Evolutionary conservation across 2,888 invertebrate genomes (phyloP).

Genomic region (Acleris holmiana): DNA sequence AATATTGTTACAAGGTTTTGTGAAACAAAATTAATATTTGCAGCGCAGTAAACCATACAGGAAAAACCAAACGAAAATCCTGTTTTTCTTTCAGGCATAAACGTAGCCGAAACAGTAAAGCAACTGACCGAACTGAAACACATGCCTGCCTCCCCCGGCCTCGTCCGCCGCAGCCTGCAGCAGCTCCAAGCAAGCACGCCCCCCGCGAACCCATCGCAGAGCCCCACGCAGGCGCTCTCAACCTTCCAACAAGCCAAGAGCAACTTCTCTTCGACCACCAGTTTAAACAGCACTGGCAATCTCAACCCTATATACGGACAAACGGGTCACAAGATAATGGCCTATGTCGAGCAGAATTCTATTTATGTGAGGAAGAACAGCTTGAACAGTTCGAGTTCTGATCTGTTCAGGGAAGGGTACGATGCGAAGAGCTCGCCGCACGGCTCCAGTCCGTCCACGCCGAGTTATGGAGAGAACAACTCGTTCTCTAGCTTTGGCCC

Average conservation of each 20-base stretch:
- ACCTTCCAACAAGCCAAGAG: constrained; percentile 77
- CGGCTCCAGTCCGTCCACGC: constrained; percentile 74
- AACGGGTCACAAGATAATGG: constrained; percentile 72
- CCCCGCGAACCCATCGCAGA: constrained; percentile 40
- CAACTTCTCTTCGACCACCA: constrained; percentile 66
- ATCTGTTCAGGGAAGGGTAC: constrained; percentile 60
- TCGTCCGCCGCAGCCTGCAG: constrained; percentile 83
- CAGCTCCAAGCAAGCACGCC: constrained; percentile 47
- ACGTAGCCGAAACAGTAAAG: constrained; percentile 94
- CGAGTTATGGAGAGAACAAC: constrained; percentile 68
- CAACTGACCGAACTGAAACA: constrained; percentile 93
- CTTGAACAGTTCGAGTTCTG: constrained; percentile 67
- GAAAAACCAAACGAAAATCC: too few relatives aligned
- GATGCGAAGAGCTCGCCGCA: constrained; percentile 64
- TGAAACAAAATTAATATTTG: too few relatives aligned
- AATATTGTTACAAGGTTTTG: too few relatives aligned
- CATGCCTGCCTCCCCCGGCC: constrained; percentile 93
- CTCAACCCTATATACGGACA: constrained; percentile 80
- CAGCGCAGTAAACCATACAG: too few relatives aligned
- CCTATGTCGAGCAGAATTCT: constrained; percentile 67
- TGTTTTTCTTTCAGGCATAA: constrained; percentile 68
- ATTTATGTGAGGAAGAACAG: constrained; percentile 78
- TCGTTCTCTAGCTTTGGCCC: constrained; percentile 78
- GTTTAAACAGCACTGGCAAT: constrained; percentile 70
- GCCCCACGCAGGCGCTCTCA: constrained; percentile 55